Evolutionary conservation across 1,140 invertebrate species (phyloP).

Genomic region (Limonius californicus): DNA sequence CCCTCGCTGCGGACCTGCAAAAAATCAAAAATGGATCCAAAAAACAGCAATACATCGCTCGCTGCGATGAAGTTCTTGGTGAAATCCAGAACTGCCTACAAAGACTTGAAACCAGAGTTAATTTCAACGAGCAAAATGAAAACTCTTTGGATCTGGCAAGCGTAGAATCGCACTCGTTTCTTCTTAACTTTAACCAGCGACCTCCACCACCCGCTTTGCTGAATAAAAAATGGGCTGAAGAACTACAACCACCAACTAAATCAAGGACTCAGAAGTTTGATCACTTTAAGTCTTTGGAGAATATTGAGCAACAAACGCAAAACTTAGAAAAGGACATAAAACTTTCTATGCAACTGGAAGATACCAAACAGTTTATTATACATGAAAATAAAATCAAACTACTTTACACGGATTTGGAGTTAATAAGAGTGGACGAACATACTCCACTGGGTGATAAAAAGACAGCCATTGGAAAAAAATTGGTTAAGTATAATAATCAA

Average conservation of each 20-base stretch:
- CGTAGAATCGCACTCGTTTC: conserved; percentile 20
- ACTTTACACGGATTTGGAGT: conserved; percentile 18
- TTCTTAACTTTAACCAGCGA: not conserved
- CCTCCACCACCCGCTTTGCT: not conserved
- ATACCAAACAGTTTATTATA: conserved; percentile 15
- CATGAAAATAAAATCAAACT: conserved; percentile 20
- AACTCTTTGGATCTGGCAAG: conserved; percentile 11
- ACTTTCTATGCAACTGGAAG: conserved; percentile 15
- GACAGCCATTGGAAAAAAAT: conserved; percentile 4
- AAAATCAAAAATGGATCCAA: not conserved
- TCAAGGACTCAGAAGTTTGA: not conserved
- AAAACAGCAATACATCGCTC: not conserved
- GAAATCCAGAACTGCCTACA: conserved; percentile 11
- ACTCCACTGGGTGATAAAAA: conserved; percentile 16
- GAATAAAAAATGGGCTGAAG: not conserved
- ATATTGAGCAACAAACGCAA: conserved; percentile 8
- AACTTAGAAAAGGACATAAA: conserved; percentile 15
- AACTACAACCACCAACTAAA: not conserved
- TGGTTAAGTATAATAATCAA: conserved; percentile 20
- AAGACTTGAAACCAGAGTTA: conserved; percentile 15
- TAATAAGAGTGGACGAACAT: conserved; percentile 2
- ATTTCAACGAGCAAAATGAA: conserved; percentile 17
- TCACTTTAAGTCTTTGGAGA: not conserved
- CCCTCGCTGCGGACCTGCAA: conserved; percentile 12
- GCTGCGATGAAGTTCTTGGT: not conserved